These are phyloP conservation scores for Maccullochella peelii DNA, from an alignment of 2,113 vertebrate species.

Conservation along the genomic window DNA sequence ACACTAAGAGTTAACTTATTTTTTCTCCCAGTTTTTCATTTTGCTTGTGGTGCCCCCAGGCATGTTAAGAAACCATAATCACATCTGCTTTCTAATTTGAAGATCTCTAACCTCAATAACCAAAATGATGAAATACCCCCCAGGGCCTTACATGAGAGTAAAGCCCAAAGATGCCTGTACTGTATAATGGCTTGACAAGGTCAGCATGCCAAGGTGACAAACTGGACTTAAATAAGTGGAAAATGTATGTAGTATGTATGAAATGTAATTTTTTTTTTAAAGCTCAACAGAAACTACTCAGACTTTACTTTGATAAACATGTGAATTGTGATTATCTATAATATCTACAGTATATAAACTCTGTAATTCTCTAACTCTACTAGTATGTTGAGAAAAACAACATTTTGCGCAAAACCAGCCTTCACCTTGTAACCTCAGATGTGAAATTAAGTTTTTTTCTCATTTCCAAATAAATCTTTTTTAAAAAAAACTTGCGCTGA, in stretches of 20 bases:
- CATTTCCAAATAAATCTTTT: slow-evolving; percentile 43
- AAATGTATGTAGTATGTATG: not conserved
- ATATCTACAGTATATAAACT: not conserved
- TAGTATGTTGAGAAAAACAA: slow-evolving; percentile 25
- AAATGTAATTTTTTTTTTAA: slow-evolving; percentile 3
- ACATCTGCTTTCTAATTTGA: slow-evolving; percentile 48
- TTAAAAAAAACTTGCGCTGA: slow-evolving; percentile 26
- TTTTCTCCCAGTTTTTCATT: slow-evolving; percentile 15
- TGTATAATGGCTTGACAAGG: not conserved
- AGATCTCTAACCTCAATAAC: slow-evolving; percentile 34
- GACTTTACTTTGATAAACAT: not conserved
- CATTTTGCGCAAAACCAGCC: slow-evolving; percentile 3
- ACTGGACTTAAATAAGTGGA: not conserved
- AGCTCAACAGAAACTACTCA: not conserved
- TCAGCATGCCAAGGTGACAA: slow-evolving; percentile 14
- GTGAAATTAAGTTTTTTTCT: slow-evolving; percentile 30
- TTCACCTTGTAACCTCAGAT: slow-evolving; percentile 3
- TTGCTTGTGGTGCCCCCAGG: not conserved
- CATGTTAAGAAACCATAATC: slow-evolving; percentile 33
- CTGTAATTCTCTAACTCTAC: not conserved
- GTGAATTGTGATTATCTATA: not conserved
- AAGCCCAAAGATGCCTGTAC: not conserved
- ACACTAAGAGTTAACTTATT: not conserved
- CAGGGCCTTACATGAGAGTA: slow-evolving; percentile 1
- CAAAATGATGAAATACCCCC: slow-evolving; percentile 36